Evolutionary conservation across 2,888 invertebrate species (phyloP), one percentile per base, ranked within the genome.

Genomic region (Diogma glabrata): DNA sequence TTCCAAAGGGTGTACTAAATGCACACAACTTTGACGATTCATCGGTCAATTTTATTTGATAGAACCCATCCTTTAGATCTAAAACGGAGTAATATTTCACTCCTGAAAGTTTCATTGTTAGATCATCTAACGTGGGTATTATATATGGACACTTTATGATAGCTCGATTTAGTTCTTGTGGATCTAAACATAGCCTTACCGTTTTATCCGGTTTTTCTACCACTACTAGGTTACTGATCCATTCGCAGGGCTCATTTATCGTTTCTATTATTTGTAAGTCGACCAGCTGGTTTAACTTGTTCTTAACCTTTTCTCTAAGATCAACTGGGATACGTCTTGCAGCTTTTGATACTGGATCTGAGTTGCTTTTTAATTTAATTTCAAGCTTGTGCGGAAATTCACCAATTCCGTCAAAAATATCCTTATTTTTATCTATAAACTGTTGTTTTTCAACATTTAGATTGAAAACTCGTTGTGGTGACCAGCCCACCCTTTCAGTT

Each of bases 191-290:
- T 43, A 51, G 19, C 20, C 53, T 10, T 3, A 16, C 45, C 16
- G 50, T 50, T 40, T 54, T 30, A 2, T 53, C 51, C 46, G n/a
- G n/a, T n/a, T 60, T 60, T 17, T 52, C 49, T n/a, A 50, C 52
- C 16, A 52, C 19, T n/a, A 51, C 49, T 6, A 36, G 23, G 19
- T 54, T 54, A 12, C 20, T 48, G 4, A 49, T 40, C 54, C 54
- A 54, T 3, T 54, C 33, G 2, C 28, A 28, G 19, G 52, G 53
- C 24, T 49, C 14, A 17, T 40, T 22, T 7, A 26, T 24, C 47
- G 43, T 48, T 24, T 28, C 33, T 8, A 49, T 52, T 3, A 43
- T 38, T 4, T 17, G 8, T 20, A 12, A 16, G 2, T 43, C 17
- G 3, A 4, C 14, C 3, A 51, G 10, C 24, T 14, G 7, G 23